Conservation (phyloP, 2,888 invertebrate genomes). For the Siphlonurus alternatus region DNA sequence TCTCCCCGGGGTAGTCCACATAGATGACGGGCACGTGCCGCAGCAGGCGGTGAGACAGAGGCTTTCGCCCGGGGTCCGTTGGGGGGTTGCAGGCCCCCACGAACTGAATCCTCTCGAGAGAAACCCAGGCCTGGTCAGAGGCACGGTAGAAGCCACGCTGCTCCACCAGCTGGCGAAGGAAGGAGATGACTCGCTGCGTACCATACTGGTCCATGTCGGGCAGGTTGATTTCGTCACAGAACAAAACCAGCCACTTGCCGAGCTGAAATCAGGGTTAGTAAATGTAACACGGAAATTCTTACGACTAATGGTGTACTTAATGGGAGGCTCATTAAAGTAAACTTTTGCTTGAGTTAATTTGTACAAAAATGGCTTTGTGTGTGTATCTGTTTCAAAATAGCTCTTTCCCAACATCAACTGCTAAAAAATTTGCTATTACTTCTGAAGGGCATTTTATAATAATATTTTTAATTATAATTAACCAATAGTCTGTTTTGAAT, state of each 20-base stretch:
- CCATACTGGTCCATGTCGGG: constrained; percentile 98
- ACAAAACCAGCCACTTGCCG: constrained; percentile 95
- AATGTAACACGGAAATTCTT: too few species aligned
- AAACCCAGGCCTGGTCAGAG: constrained; percentile 92
- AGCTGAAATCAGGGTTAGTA: constrained; percentile 35
- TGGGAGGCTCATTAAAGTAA: too few species aligned
- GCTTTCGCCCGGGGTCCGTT: constrained; percentile 96
- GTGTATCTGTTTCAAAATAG: too few species aligned
- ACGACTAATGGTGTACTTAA: too few species aligned
- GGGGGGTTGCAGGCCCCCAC: constrained; percentile 99
- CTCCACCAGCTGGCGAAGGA: constrained; percentile 92
- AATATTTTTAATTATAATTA: too few species aligned
- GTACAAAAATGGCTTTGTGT: too few species aligned
- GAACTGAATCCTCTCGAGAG: constrained; percentile 94
- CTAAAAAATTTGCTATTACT: background rate
- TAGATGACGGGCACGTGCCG: constrained; percentile 97
- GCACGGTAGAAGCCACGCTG: constrained; percentile 84
- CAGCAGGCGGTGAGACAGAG: constrained; percentile 72
- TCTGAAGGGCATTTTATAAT: background rate
- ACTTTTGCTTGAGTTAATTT: too few species aligned
- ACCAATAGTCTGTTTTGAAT: too few species aligned
- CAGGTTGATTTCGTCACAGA: constrained; percentile 99
- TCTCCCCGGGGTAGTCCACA: constrained; percentile 98
- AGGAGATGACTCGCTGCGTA: constrained; percentile 94
- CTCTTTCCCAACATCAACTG: too few species aligned